These are phyloP conservation scores for Stichodactyla mertensii DNA, from an alignment of 64 coral and sea anemone species.

Conservation along the genomic window DNA sequence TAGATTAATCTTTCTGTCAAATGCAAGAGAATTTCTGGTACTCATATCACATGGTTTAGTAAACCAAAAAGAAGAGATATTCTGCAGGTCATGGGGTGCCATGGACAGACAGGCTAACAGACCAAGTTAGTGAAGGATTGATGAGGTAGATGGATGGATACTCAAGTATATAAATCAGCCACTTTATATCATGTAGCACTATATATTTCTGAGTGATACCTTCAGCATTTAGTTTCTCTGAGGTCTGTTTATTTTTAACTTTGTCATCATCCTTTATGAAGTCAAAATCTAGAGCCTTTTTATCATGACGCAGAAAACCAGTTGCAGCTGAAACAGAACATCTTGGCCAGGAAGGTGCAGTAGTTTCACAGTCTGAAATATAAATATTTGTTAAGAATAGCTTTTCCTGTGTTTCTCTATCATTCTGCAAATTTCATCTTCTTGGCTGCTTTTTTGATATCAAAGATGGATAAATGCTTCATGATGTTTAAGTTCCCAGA, in stretches of 20 bases:
- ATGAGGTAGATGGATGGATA: neutral
- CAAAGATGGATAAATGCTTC: too few species aligned
- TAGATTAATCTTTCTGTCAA: neutral
- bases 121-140: too few species aligned
- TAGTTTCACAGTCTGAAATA: constrained; percentile 50
- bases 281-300: constrained; percentile 19
- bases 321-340: constrained; percentile 24
- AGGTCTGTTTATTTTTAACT: neutral
- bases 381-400: neutral
- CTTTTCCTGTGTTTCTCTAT: neutral
- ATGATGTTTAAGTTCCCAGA: too few species aligned
- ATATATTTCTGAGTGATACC: neutral
- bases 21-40: too few species aligned
- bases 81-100: neutral
- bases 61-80: too few species aligned
- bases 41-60: too few species aligned
- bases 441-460: too few species aligned
- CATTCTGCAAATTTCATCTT: too few species aligned
- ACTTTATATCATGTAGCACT: too few species aligned
- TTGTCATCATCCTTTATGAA: neutral
- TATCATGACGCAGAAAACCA: constrained; percentile 55
- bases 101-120: neutral
- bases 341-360: constrained; percentile 67
- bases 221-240: constrained; percentile 26
- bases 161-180: too few species aligned